Conservation (phyloP, 2,888 invertebrate genomes). For the Tethea ocularis region DNA sequence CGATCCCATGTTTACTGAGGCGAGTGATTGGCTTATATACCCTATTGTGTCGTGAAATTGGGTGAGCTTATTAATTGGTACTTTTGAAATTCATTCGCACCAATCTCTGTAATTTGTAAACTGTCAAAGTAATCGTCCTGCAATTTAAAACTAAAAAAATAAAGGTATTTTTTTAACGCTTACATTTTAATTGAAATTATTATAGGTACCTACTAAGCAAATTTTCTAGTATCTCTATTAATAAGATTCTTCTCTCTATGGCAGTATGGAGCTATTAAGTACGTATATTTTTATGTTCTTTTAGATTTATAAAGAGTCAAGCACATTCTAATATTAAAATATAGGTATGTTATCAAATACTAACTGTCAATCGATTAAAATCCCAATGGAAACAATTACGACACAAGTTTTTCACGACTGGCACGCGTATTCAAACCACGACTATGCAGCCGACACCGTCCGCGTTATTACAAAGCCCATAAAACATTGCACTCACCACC, state of each 20-base stretch:
- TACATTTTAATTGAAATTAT: too few species aligned
- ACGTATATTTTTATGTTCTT: too few species aligned
- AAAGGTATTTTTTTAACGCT: too few species aligned
- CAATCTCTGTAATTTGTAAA: not conserved
- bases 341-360: not conserved
- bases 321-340: not conserved
- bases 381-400: conserved; percentile 2
- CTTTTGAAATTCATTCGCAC: not conserved
- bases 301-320: too few species aligned
- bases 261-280: too few species aligned
- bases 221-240: too few species aligned
- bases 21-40: conserved; percentile 11
- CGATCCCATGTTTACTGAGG: conserved; percentile 11
- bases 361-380: not conserved
- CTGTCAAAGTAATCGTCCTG: not conserved
- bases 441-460: conserved; percentile 21
- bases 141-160: too few species aligned
- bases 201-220: too few species aligned
- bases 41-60: conserved; percentile 2
- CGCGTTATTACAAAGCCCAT: conserved; percentile 60
- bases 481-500: conserved; percentile 52
- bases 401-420: conserved; percentile 7
- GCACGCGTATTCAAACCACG: conserved; percentile 10
- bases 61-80: not conserved
- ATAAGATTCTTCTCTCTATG: too few species aligned